Base-by-base conservation (phyloP, 2,113 vertebrate species). In the Dryoscopus gambensis region DNA sequence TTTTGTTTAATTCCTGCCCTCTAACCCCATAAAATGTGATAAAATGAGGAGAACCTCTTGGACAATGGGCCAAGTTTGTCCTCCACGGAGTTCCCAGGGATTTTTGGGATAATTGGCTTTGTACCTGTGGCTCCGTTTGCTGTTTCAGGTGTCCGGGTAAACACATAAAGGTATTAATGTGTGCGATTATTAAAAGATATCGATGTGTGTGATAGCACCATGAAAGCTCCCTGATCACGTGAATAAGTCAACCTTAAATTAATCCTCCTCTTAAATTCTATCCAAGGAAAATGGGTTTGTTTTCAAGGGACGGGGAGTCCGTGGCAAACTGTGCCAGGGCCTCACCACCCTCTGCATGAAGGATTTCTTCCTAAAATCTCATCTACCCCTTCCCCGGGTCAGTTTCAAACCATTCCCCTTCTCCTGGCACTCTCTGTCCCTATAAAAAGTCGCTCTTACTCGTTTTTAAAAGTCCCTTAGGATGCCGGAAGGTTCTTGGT, bases 1-100 rank as follows among this genome's bases (percentile, higher is more conserved):
- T 81, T 57, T 73, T 75, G 16, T 49, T 84, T 11, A 35, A 9
- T 56, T 87, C 37, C 60, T 89, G 31, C 1, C 1, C 15, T 64
- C 24, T 42, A 39, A 37, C 57, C 6, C 11, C 56, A 6, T 39
- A 56, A 39, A 84, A 31, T 18, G 17, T 2, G 12, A 33, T 13
- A 57, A 70, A 39, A 42, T 18, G 5, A 25, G 42, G 59, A 47
- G 64, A 2, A 0, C 11, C 18, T 35, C 12, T 28, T n/a, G 55
- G 46, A 37, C 73, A 57, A 42, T 1, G 0, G 0, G 3, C 0
- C 1, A 3, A 0, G 0, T 69, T 90, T 88, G 27, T 15, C 30
- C 21, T 92, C 15, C 11, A 5, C 0, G 0, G n/a, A 23, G 4
- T 31, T 70, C 39, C 44, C 31, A 2, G 42, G 31, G 52, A 23